These are phyloP conservation scores for Tenthredo amoena DNA, from an alignment of 2,888 invertebrate genomes.

Conservation along the genomic window DNA sequence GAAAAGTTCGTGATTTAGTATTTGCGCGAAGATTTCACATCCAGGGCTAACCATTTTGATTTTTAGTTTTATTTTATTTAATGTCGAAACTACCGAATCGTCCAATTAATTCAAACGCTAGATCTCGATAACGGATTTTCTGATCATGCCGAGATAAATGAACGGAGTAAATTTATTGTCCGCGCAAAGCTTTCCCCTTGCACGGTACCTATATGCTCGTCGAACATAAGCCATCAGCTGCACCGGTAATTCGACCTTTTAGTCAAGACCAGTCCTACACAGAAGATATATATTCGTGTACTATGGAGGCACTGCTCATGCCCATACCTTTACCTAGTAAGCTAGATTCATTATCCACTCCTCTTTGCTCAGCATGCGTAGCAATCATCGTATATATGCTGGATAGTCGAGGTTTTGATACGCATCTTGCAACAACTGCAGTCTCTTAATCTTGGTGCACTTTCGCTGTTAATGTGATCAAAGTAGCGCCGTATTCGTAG, in stretches of 20 bases:
- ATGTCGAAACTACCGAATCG: background rate
- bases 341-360: background rate
- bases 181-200: background rate
- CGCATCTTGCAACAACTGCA: background rate
- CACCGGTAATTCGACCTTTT: constrained; percentile 23
- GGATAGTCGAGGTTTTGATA: background rate
- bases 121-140: background rate
- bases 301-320: background rate
- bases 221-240: background rate
- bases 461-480: background rate
- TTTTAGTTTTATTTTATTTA: background rate
- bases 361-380: background rate
- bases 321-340: constrained; percentile 5
- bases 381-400: background rate
- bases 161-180: background rate
- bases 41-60: no score
- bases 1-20: no score
- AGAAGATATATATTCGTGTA: background rate
- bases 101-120: background rate
- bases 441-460: background rate
- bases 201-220: background rate
- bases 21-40: background rate
- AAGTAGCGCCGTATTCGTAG: background rate
- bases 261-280: background rate
- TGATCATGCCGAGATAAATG: background rate